phyloP scores from a whole-genome alignment of 1,140 invertebrate genomes.

The Megalonaias nervosa region DNA sequence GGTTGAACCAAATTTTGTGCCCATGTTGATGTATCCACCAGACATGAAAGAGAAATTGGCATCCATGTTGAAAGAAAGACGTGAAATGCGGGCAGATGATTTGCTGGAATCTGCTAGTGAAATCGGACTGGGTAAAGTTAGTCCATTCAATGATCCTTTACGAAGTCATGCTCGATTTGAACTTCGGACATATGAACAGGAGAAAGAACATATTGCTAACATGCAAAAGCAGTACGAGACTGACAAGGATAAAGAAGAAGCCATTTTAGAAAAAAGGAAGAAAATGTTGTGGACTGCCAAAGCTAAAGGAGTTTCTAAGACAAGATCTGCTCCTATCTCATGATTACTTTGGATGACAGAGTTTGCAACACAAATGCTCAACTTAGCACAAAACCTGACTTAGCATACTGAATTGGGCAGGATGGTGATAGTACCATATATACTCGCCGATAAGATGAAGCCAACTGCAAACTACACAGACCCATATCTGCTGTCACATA shows the following conservation, averaged over 20 bases:
- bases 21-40: slow-evolving; percentile 67
- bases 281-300: slow-evolving; percentile 60
- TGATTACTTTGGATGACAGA: no score
- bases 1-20: slow-evolving; percentile 50
- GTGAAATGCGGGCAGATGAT: slow-evolving; percentile 42
- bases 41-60: slow-evolving; percentile 60
- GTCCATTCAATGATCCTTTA: slow-evolving; percentile 63
- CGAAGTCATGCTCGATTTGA: slow-evolving; percentile 64
- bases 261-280: slow-evolving; percentile 52
- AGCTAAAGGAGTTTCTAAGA: slow-evolving; percentile 37
- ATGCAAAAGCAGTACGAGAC: slow-evolving; percentile 50
- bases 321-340: no score
- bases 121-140: slow-evolving; percentile 57
- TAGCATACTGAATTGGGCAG: no score
- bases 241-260: slow-evolving; percentile 44
- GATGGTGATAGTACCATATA: no score
- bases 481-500: no score
- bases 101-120: slow-evolving; percentile 42
- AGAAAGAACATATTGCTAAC: slow-evolving; percentile 52
- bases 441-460: no score
- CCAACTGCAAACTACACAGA: no score
- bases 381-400: no score
- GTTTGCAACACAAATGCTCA: no score
- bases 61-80: slow-evolving; percentile 49
- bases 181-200: slow-evolving; percentile 63